Evolutionary conservation across 2,888 invertebrate genomes (phyloP).

Genomic region (Hirtodrosophila alboralis): DNA sequence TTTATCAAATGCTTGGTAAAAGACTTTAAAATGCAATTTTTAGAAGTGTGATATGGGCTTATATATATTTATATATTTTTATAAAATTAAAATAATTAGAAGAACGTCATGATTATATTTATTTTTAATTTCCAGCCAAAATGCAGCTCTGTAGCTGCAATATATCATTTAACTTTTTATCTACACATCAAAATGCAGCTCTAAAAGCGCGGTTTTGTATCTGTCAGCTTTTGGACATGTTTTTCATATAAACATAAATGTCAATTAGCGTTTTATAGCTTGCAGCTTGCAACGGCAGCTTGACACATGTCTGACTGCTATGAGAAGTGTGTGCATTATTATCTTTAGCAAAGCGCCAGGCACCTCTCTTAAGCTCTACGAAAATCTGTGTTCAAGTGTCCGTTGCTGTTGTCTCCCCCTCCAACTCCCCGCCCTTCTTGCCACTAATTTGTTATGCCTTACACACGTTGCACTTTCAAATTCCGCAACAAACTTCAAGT

Average conservation of each 20-base stretch:
- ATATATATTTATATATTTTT: too few species aligned
- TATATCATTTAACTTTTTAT: too few species aligned
- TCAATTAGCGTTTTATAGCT: constrained; percentile 3
- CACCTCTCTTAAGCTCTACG: constrained; percentile 46
- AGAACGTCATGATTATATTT: too few species aligned
- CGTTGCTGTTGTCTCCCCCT: constrained; percentile 3
- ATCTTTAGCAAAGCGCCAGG: constrained; percentile 14
- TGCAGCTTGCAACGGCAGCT: not conserved
- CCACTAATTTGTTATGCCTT: constrained; percentile 77
- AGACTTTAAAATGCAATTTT: not conserved
- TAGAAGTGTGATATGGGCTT: too few species aligned
- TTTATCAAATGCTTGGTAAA: not conserved
- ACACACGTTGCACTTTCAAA: constrained; percentile 80
- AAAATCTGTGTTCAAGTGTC: constrained; percentile 50
- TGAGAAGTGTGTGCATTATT: constrained; percentile 37
- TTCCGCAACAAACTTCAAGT: constrained; percentile 81
- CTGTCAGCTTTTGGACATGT: not conserved
- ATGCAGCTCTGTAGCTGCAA: too few species aligned
- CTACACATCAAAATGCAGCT: not conserved
- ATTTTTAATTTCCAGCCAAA: too few species aligned
- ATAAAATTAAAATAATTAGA: too few species aligned
- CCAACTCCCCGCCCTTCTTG: too few species aligned
- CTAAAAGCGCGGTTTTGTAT: not conserved
- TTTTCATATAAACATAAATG: constrained; percentile 3
- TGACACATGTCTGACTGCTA: constrained; percentile 10